Evolutionary conservation across 1,140 invertebrate species (phyloP).

Genomic region (Octopus sinensis): DNA sequence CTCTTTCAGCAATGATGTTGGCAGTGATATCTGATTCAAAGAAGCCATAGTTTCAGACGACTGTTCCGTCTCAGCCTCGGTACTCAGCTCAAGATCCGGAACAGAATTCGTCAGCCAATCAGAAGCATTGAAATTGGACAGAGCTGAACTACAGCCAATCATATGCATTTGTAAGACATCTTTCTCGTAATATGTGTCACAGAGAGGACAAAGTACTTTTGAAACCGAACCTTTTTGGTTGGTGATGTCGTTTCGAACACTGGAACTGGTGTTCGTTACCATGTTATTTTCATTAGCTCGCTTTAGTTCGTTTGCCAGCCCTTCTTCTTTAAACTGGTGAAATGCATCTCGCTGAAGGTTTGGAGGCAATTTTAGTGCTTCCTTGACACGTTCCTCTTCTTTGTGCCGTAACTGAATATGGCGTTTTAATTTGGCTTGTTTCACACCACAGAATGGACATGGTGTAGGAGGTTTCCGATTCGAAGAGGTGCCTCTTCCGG

Average conservation of each 20-base stretch:
- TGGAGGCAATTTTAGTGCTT: neutral
- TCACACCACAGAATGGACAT: neutral
- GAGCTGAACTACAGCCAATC: neutral
- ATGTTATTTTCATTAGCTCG: neutral
- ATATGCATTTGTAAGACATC: conserved; percentile 6
- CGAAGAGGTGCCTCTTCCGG: neutral
- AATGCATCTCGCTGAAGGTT: neutral
- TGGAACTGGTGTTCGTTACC: neutral
- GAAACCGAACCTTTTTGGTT: neutral
- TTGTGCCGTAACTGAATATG: conserved; percentile 2
- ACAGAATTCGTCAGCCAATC: neutral
- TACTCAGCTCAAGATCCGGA: neutral
- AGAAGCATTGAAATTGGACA: neutral
- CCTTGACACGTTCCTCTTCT: conserved; percentile 4
- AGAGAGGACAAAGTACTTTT: neutral
- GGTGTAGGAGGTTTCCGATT: neutral
- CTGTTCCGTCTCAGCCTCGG: neutral
- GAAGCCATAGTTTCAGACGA: neutral
- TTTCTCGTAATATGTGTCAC: neutral
- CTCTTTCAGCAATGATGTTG: neutral
- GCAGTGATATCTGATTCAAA: neutral
- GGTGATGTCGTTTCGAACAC: neutral
- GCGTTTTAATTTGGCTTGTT: neutral
- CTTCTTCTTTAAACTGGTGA: neutral
- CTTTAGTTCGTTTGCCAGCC: neutral